A percentile compares a stretch with the other conserved stretches of the same genome.
Evolutionary conservation across 1,140 invertebrate species (phyloP).

Genomic region (Protaetia brevitarsis): DNA sequence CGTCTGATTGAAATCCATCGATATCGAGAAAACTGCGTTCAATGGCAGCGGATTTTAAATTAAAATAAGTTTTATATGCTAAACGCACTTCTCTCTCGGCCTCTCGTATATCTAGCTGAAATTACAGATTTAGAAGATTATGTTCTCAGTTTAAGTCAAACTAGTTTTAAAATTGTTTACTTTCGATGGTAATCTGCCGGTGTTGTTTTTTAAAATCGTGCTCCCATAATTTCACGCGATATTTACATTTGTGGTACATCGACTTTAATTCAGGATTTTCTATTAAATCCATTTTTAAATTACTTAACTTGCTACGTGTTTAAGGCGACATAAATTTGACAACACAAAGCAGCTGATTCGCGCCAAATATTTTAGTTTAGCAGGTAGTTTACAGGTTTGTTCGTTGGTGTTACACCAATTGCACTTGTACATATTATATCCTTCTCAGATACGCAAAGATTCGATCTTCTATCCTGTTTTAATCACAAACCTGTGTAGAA

Average conservation of each 20-base stretch:
- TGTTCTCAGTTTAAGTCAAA: conserved; percentile 22
- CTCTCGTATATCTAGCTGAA: conserved; percentile 71
- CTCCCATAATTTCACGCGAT: conserved; percentile 75
- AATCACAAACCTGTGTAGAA: no score
- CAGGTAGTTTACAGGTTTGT: background rate
- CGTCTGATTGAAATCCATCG: conserved; percentile 44
- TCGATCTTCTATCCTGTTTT: no score
- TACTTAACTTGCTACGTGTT: no score
- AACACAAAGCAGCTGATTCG: background rate
- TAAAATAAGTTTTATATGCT: conserved; percentile 78
- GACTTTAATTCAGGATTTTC: conserved; percentile 38
- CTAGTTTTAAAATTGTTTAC: conserved; percentile 44
- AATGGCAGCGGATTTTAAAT: conserved; percentile 68
- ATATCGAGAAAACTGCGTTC: conserved; percentile 64
- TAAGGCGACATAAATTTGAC: no score
- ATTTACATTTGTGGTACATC: conserved; percentile 57
- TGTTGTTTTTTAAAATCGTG: conserved; percentile 68
- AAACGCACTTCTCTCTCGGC: conserved; percentile 67
- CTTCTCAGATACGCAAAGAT: no score
- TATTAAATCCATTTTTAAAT: conserved; percentile 44
- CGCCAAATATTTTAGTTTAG: background rate
- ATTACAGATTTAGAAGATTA: no score
- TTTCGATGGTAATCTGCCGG: conserved; percentile 69
- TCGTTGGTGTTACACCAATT: background rate
- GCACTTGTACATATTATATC: background rate